Evolutionary conservation across 2,888 invertebrate species (phyloP).

Genomic region (Hylaea fasciaria): DNA sequence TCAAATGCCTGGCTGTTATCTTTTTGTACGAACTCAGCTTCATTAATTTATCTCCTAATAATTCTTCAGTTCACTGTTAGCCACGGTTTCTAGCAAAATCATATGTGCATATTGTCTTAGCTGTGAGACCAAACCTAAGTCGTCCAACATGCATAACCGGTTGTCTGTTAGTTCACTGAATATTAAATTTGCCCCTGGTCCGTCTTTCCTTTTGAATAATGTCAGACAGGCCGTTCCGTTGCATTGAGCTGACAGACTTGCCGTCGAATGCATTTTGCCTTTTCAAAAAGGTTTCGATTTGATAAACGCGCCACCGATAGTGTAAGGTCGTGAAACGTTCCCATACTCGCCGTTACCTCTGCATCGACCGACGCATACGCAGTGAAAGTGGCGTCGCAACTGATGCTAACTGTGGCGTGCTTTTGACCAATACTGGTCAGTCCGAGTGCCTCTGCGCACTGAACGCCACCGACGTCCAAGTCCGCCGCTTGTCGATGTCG

Average conservation of each 20-base stretch:
- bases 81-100: no score
- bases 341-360: constrained; percentile 34
- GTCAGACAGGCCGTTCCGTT: constrained; percentile 22
- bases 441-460: constrained; percentile 11
- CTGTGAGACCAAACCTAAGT: constrained; percentile 3
- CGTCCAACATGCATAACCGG: constrained; percentile 42
- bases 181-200: constrained; percentile 44
- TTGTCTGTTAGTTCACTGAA: constrained; percentile 37
- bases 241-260: constrained; percentile 35
- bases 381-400: constrained; percentile 72
- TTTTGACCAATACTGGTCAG: constrained; percentile 15
- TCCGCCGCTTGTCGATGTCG: constrained; percentile 56
- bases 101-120: background rate
- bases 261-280: background rate
- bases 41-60: no score
- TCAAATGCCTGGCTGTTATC: no score
- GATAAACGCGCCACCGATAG: constrained; percentile 48
- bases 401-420: constrained; percentile 43
- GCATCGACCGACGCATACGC: constrained; percentile 48
- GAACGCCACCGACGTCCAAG: constrained; percentile 26
- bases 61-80: no score
- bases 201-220: constrained; percentile 43
- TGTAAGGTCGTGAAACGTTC: constrained; percentile 51
- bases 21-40: no score
- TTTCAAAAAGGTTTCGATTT: constrained; percentile 31